phyloP scores from a whole-genome alignment of 1,140 invertebrate species.

The Gerris buenoi region DNA sequence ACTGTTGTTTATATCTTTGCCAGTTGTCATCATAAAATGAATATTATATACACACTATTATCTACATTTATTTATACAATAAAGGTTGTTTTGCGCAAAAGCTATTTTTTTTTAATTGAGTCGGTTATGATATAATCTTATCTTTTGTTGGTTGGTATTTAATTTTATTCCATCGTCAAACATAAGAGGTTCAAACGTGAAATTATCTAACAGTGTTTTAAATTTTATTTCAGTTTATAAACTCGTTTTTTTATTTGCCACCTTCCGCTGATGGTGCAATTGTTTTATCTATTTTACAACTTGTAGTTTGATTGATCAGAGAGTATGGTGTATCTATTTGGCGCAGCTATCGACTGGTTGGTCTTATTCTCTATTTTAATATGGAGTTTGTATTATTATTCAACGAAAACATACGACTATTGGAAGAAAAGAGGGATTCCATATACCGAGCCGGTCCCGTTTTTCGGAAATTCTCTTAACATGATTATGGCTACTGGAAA shows the following conservation, averaged over 20 bases:
- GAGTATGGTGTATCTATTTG: background rate
- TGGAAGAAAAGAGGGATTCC: conserved; percentile 8
- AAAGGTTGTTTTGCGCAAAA: background rate
- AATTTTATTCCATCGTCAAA: background rate
- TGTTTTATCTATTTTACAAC: too few relatives aligned
- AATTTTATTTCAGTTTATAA: too few relatives aligned
- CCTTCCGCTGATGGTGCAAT: too few relatives aligned
- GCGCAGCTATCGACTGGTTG: background rate
- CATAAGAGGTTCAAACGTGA: background rate
- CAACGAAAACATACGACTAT: conserved; percentile 2
- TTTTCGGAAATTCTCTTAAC: background rate
- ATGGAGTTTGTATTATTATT: too few relatives aligned
- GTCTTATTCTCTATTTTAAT: too few relatives aligned
- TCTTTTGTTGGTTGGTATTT: background rate
- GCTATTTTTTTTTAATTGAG: background rate
- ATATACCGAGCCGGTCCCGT: background rate
- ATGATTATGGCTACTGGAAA: background rate
- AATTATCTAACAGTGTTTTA: background rate
- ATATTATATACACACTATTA: too few relatives aligned
- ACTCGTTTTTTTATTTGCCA: too few relatives aligned
- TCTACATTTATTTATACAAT: background rate
- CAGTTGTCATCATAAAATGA: too few relatives aligned
- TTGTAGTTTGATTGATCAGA: background rate
- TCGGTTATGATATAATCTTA: background rate
- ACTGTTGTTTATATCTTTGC: too few relatives aligned